Evolutionary conservation across 2,797 vertebrate genomes (phyloP), one percentile per base, ranked within the genome.

Genomic region (Myotis findleyi): DNA sequence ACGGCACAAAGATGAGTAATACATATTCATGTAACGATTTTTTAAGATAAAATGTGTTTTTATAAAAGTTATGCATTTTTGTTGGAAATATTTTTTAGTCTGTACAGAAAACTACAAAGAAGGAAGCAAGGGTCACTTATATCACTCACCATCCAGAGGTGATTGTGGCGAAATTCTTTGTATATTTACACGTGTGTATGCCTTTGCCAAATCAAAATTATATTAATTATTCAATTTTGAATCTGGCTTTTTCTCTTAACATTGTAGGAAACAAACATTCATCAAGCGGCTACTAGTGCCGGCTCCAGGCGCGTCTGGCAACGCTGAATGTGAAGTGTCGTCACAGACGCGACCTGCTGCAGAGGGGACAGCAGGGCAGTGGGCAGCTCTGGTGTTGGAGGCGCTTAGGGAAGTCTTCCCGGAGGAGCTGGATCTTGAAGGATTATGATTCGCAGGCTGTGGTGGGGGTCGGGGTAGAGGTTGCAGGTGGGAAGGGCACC

Each of bases 191-290:
- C 53, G 23, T 18, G 11, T 18, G 11, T 17, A 25, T 41, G 53
- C 62, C 17, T 90, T 93, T 90, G 85, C 41, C 87, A 87, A 94
- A 86, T 64, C 81, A 49, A 57, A 85, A n/a, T 49, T 36, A 69
- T 89, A 36, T 77, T 59, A 86, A 91, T 20, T 66, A 76, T 44
- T 80, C 38, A 27, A 33, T 68, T 89, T 91, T 62, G 18, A 85
- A 55, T 53, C 25, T 57, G 84, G 57, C 27, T 47, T 77, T 55
- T 92, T 77, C 84, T 94, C 77, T 94, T 51, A 84, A 68, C 33
- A 64, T 12, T 79, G 30, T 69, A 20, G 71, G 47, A 69, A 81
- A 64, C 47, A 33, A 68, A 11, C 17, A 4, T 69, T 71, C 72
- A 49, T 85, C 30, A 10, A 44, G 55, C 3, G 5, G 51, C 80